phyloP scores from a whole-genome alignment of 37 sponge, comb jelly and placozoan species.

The Agelas oroides region DNA sequence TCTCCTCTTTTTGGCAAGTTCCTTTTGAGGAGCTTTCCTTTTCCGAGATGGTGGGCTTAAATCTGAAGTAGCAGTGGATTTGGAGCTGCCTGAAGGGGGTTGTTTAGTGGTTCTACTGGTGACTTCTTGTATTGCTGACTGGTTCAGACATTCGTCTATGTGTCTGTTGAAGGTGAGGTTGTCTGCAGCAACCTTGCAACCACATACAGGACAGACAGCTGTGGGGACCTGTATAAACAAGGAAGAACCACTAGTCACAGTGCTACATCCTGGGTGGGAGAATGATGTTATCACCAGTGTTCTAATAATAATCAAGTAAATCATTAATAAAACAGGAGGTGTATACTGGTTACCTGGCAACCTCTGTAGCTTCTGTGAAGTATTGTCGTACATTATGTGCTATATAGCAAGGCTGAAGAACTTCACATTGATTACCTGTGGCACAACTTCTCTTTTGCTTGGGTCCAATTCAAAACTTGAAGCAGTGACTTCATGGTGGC shows the following conservation, averaged over 20 bases:
- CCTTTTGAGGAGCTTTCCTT: not conserved
- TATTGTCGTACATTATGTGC: no score
- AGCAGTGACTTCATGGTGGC: not conserved
- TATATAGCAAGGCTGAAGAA: no score
- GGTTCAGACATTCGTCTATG: slow-evolving; percentile 87
- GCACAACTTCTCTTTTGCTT: not conserved
- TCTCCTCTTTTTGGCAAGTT: not conserved
- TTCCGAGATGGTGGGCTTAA: not conserved
- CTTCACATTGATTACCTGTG: not conserved
- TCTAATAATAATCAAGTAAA: no score
- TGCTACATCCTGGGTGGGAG: no score
- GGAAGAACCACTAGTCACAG: not conserved
- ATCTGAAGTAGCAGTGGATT: not conserved
- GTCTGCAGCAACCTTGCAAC: slow-evolving; percentile 29
- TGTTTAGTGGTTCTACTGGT: not conserved
- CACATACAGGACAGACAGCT: slow-evolving; percentile 77
- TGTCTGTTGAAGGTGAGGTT: slow-evolving; percentile 73
- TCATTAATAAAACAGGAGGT: no score
- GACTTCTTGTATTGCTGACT: slow-evolving; percentile 20
- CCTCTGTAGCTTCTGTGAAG: no score
- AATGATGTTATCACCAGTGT: no score
- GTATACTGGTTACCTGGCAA: no score
- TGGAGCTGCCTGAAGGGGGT: not conserved
- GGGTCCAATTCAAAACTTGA: not conserved
- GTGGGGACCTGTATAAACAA: not conserved